Evolutionary conservation across 2,888 invertebrate genomes (phyloP).

Genomic region (Octonoba sinensis): DNA sequence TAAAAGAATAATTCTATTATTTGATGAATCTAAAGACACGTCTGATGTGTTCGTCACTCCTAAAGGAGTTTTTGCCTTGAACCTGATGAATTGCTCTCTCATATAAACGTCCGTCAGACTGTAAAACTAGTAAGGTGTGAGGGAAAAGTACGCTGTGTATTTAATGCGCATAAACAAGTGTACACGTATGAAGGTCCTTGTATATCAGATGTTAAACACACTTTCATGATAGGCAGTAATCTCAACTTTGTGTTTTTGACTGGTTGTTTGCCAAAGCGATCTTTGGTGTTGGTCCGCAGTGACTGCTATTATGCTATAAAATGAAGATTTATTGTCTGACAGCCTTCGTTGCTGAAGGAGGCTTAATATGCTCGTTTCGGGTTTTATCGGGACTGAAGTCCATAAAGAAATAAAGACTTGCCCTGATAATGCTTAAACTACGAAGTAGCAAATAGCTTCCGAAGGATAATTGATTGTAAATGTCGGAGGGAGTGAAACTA

Average conservation of each 20-base stretch:
- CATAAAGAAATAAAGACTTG: conserved; percentile 33
- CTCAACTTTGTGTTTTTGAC: conserved; percentile 56
- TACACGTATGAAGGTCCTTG: conserved; percentile 43
- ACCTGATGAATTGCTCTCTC: too few species aligned
- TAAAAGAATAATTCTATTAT: too few species aligned
- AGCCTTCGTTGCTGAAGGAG: conserved; percentile 31
- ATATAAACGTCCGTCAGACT: conserved; percentile 1
- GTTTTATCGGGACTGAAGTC: conserved; percentile 36
- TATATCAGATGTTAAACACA: conserved; percentile 49
- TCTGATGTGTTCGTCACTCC: too few species aligned
- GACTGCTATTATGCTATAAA: conserved; percentile 52
- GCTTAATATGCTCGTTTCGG: conserved; percentile 30
- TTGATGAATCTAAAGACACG: too few species aligned
- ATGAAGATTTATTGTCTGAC: conserved; percentile 46
- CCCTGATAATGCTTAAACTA: too few species aligned
- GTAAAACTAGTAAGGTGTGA: conserved; percentile 21
- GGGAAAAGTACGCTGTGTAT: conserved; percentile 53
- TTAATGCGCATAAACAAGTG: conserved; percentile 49
- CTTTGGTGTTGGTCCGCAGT: conserved; percentile 32
- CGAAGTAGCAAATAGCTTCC: too few species aligned
- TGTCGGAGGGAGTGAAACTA: too few species aligned
- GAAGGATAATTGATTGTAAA: too few species aligned
- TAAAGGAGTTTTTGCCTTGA: too few species aligned
- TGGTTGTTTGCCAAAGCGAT: conserved; percentile 45
- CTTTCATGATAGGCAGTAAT: conserved; percentile 50